A percentile compares a stretch with the other conserved stretches of the same genome.
These are phyloP conservation scores for Campoletis raptor DNA, from an alignment of 2,888 invertebrate genomes.

Conservation along the genomic window DNA sequence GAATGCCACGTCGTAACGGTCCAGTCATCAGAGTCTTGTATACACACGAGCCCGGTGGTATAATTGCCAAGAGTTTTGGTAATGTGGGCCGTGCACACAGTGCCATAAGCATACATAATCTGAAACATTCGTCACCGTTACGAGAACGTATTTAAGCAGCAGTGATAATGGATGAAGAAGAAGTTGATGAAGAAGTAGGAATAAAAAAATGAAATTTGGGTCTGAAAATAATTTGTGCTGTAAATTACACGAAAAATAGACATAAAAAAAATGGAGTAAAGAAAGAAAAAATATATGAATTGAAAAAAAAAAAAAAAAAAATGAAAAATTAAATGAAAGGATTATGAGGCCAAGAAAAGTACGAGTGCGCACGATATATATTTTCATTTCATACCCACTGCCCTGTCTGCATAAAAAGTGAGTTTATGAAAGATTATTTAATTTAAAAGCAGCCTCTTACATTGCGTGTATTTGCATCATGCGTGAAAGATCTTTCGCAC, in stretches of 20 bases:
- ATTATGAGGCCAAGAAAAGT: constrained; percentile 11
- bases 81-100: constrained; percentile 21
- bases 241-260: not conserved
- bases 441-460: constrained; percentile 34
- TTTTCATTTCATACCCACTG: constrained; percentile 47
- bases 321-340: not conserved
- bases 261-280: not conserved
- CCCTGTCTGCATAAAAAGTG: constrained; percentile 51
- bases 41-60: constrained; percentile 21
- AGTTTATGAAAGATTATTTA: constrained; percentile 49
- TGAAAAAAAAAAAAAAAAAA: constrained; percentile 11
- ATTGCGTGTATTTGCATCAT: constrained; percentile 55
- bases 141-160: constrained; percentile 51
- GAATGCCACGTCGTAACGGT: constrained; percentile 46
- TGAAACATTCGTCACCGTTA: constrained; percentile 44
- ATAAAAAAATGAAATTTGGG: not conserved
- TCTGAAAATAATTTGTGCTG: not conserved
- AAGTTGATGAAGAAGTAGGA: not conserved
- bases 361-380: not conserved
- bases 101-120: constrained; percentile 11
- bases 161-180: constrained; percentile 28
- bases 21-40: constrained; percentile 4
- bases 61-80: constrained; percentile 61
- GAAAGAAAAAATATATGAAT: not conserved
- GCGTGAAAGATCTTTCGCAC: constrained; percentile 49